A percentile compares a stretch with the other conserved stretches of the same genome.
Conservation (phyloP, 2,888 invertebrate genomes). For the Himalopsyche kuldschensis region DNA sequence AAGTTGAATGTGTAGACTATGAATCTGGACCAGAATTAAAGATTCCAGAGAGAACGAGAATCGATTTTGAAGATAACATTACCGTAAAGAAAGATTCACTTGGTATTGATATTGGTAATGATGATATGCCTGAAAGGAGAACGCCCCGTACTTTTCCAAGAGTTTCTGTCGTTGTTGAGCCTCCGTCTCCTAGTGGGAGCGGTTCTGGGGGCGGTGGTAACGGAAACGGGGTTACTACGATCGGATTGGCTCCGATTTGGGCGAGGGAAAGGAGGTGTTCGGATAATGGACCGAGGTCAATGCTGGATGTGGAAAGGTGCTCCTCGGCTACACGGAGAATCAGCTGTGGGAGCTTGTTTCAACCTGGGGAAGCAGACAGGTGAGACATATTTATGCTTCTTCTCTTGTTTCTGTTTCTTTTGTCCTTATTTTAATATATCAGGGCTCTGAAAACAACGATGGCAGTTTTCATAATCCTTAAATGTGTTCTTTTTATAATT, state of each 20-base stretch:
- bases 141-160: conserved; percentile 57
- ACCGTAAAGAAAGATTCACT: conserved; percentile 38
- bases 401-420: no score
- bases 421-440: no score
- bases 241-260: conserved; percentile 42
- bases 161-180: conserved; percentile 74
- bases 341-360: conserved; percentile 87
- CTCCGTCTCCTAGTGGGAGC: conserved; percentile 71
- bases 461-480: no score
- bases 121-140: conserved; percentile 24
- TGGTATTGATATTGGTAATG: conserved; percentile 26
- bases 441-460: no score
- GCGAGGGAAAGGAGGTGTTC: conserved; percentile 53
- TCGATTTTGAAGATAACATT: conserved; percentile 40
- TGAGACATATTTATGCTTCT: no score
- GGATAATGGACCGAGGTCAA: conserved; percentile 51
- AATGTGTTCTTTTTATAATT: no score
- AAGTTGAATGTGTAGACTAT: conserved; percentile 8
- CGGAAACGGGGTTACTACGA: conserved; percentile 52
- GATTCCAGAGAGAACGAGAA: conserved; percentile 23
- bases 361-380: conserved; percentile 69
- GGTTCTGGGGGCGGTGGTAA: conserved; percentile 49
- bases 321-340: conserved; percentile 84
- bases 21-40: conserved; percentile 9
- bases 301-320: conserved; percentile 53